Percentiles rank a stretch among this genome's conserved stretches.
Evolutionary conservation across 2,888 invertebrate species (phyloP).

Genomic region (Xanthorhoe spadicearia): DNA sequence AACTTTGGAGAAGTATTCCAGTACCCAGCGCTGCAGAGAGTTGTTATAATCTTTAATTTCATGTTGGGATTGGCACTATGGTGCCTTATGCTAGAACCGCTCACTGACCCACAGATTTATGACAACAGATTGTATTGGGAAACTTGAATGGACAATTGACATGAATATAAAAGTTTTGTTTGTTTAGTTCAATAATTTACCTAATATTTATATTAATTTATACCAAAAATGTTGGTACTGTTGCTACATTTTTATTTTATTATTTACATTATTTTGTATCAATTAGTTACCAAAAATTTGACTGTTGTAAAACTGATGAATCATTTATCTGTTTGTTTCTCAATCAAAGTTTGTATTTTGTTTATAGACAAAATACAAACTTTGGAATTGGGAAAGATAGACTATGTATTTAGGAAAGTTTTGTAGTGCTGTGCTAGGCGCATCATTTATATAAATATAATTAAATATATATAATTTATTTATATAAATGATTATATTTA

Average conservation of each 20-base stretch:
- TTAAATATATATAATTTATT: constrained; percentile 1
- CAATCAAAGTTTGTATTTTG: background rate
- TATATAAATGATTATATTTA: no score
- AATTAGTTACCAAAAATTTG: background rate
- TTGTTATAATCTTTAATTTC: constrained; percentile 87
- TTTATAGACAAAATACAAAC: no score
- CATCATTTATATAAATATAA: background rate
- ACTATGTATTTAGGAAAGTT: background rate
- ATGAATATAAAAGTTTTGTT: background rate
- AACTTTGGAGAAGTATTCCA: constrained; percentile 87
- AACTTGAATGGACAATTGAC: constrained; percentile 48
- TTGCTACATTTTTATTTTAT: background rate
- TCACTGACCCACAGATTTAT: constrained; percentile 89
- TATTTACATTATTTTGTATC: background rate
- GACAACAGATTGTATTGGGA: constrained; percentile 86
- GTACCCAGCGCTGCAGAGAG: constrained; percentile 80
- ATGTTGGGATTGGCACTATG: constrained; percentile 91
- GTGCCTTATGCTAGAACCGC: constrained; percentile 89
- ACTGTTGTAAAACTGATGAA: background rate
- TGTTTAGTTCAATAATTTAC: background rate
- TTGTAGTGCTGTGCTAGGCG: background rate
- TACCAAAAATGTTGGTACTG: constrained; percentile 1
- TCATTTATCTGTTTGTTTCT: background rate
- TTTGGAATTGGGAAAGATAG: no score
- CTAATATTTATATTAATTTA: background rate